Conservation (phyloP, 2,113 vertebrate genomes). For the Nicator chloris region DNA sequence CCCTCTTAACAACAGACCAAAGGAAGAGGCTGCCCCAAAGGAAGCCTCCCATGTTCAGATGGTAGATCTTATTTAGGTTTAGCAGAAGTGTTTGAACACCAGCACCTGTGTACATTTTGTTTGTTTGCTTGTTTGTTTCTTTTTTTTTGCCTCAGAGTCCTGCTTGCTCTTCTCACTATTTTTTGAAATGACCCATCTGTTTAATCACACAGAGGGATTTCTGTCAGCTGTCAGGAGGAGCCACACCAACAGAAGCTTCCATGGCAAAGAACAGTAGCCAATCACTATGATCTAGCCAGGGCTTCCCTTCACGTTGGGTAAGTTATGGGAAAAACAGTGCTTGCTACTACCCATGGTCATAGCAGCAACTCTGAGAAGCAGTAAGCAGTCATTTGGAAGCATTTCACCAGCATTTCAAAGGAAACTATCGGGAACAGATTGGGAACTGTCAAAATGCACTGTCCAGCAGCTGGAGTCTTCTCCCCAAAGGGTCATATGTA, state of each 20-base stretch:
- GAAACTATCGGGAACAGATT: fast-evolving
- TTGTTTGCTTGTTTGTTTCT: background rate
- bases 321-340: background rate
- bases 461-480: background rate
- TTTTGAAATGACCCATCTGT: background rate
- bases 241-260: background rate
- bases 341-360: background rate
- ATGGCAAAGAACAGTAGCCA: background rate
- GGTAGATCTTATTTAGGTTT: background rate
- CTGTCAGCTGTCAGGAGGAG: background rate
- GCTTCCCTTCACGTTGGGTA: background rate
- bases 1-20: background rate
- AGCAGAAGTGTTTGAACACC: background rate
- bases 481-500: background rate
- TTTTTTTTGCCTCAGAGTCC: background rate
- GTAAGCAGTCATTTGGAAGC: background rate
- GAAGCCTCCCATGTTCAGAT: background rate
- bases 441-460: background rate
- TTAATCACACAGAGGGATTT: background rate
- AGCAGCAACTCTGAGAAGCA: background rate
- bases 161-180: background rate
- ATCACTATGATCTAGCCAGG: background rate
- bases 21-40: background rate
- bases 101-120: background rate
- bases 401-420: background rate